Evolutionary conservation across 2,888 invertebrate genomes (phyloP).

Genomic region (Mesorhabditis sp.): DNA sequence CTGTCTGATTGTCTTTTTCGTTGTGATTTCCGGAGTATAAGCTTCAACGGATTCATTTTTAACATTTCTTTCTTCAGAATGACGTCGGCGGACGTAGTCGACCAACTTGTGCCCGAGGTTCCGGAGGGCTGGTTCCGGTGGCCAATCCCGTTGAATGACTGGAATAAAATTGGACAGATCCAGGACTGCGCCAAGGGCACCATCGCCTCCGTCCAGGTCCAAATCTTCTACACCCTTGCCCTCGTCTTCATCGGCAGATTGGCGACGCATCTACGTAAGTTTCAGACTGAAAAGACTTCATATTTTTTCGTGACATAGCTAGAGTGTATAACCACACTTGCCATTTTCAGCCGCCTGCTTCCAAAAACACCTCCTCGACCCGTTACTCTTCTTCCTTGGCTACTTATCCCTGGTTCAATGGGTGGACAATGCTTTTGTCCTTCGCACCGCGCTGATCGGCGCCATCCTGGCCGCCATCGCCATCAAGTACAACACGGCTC

Average conservation of each 20-base stretch:
- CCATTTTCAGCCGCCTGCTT: background rate
- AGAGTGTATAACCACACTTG: background rate
- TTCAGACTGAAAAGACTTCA: background rate
- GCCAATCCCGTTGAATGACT: background rate
- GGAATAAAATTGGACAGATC: background rate
- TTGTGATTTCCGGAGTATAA: too few species aligned
- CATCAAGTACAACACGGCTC: background rate
- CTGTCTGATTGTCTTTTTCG: too few species aligned
- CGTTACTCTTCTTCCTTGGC: conserved; percentile 3
- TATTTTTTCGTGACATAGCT: background rate
- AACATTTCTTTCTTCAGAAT: background rate
- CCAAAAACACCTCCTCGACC: background rate
- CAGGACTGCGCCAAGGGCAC: background rate
- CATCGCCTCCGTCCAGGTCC: background rate
- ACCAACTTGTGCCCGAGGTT: conserved; percentile 2
- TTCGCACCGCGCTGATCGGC: background rate
- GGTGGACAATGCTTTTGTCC: background rate
- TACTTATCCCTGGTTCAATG: background rate
- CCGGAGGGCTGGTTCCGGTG: conserved; percentile 5
- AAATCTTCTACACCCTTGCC: background rate
- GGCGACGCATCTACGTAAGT: background rate
- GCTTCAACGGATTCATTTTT: background rate
- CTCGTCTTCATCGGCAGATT: background rate
- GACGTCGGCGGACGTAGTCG: conserved; percentile 1
- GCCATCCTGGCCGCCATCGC: background rate